Base-by-base conservation (phyloP, 2,113 vertebrate genomes). In the Elephas maximus region DNA sequence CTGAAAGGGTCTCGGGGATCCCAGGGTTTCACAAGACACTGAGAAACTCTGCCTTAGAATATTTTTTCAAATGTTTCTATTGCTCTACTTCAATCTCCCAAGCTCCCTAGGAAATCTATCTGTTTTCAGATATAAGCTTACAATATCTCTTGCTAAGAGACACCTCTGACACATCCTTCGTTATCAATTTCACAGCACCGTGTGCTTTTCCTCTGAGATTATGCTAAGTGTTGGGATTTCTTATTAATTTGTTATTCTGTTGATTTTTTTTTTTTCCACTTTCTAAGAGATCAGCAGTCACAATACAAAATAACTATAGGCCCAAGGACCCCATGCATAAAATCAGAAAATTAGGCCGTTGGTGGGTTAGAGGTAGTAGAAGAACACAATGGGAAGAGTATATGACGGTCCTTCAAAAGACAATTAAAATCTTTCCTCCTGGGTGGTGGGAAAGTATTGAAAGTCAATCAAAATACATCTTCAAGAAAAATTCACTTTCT, bases 201-300 rank as follows among this genome's bases (percentile, higher is more conserved):
- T 67, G 21, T 6, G 1, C 53, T 73, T 74, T 85, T 65, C n/a
- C 21, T 96, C 89, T 92, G 67, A 93, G 21, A 73, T 74, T 28
- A 0, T 74, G 48, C 6, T 63, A 78, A 83, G 51, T 44, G 23
- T 51, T 26, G 9, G 57, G 23, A 82, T 53, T 90, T 95, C 65
- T 89, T n/a, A 88, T 51, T 92, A 60, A 78, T n/a, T 37, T 81
- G 53, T 73, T 78, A 81, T 45, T 67, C 67, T 48, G n/a, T 88
- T 92, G 41, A 96, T 62, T 62, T 71, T 57, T 57, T 57, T 57
- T 12, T 57, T 91, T 93, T 84, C 17, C 17, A 83, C 90, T 23
- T 84, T 71, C 3, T 74, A 90, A 45, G 53, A 87, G 37, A 93
- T 7, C 30, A 86, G 4, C 78, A 48, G 81, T 95, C 17, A 65